phyloP scores from a whole-genome alignment of 2,888 invertebrate genomes.

The Drosophila nigritarsus region DNA sequence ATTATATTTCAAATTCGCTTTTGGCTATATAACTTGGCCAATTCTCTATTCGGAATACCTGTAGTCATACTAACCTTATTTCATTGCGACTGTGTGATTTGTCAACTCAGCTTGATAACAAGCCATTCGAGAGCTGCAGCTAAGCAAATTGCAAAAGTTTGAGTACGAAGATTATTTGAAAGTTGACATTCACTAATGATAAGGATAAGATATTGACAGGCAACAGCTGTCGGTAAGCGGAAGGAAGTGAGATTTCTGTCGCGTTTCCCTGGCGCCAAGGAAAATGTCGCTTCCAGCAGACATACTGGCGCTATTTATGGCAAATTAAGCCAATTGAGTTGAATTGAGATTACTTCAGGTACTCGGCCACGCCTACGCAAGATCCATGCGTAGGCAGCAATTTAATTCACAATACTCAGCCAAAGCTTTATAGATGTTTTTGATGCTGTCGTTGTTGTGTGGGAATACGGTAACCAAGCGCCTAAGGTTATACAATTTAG shows the following conservation, averaged over 20 bases:
- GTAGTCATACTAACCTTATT: background rate
- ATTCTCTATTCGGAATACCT: background rate
- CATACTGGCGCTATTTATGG: constrained; percentile 74
- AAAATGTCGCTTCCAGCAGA: constrained; percentile 53
- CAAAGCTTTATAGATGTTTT: constrained; percentile 15
- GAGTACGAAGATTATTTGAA: constrained; percentile 57
- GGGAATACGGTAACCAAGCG: constrained; percentile 37
- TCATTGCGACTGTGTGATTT: background rate
- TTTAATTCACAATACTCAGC: constrained; percentile 58
- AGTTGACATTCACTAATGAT: constrained; percentile 74
- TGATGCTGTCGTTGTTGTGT: constrained; percentile 1
- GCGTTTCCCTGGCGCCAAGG: constrained; percentile 41
- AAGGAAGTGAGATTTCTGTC: constrained; percentile 52
- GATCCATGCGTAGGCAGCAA: constrained; percentile 34
- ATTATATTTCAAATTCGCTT: background rate
- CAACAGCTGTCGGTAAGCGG: constrained; percentile 60
- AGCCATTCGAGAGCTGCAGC: constrained; percentile 25
- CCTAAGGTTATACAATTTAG: constrained; percentile 63
- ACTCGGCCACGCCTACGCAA: constrained; percentile 23
- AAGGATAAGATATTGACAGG: constrained; percentile 65
- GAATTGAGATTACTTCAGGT: constrained; percentile 65
- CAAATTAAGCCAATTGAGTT: constrained; percentile 80
- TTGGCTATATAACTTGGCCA: background rate
- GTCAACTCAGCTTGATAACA: constrained; percentile 33
- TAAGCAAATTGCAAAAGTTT: constrained; percentile 15